Conservation (phyloP, 2,113 vertebrate species). For the Columba livia region DNA sequence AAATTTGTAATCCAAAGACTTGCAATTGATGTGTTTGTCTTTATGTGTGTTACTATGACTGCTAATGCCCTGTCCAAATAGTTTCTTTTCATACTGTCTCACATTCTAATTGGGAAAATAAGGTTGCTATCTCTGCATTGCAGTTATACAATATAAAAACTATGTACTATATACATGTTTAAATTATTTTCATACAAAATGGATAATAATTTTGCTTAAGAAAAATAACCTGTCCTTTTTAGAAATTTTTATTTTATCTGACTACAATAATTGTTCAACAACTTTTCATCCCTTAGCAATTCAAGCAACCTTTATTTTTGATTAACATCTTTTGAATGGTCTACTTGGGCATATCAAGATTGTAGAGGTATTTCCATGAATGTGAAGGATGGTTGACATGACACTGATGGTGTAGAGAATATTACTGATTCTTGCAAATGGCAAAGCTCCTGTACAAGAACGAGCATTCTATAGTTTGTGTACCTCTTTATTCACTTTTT, state of each 20-base stretch:
- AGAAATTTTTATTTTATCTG: background rate
- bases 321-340: background rate
- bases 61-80: background rate
- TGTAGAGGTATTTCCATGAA: background rate
- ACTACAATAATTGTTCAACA: background rate
- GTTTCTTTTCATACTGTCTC: background rate
- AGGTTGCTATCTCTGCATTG: background rate
- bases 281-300: background rate
- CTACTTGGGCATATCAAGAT: background rate
- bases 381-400: background rate
- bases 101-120: background rate
- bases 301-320: background rate
- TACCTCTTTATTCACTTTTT: background rate
- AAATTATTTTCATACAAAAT: background rate
- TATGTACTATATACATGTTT: background rate
- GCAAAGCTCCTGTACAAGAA: background rate
- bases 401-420: background rate
- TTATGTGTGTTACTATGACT: background rate
- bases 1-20: background rate
- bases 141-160: background rate
- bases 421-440: background rate
- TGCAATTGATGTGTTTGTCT: background rate
- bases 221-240: background rate
- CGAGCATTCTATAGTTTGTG: background rate
- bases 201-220: background rate